These are phyloP conservation scores for Bombus breviceps DNA, from an alignment of 1,140 invertebrate species.

Conservation along the genomic window DNA sequence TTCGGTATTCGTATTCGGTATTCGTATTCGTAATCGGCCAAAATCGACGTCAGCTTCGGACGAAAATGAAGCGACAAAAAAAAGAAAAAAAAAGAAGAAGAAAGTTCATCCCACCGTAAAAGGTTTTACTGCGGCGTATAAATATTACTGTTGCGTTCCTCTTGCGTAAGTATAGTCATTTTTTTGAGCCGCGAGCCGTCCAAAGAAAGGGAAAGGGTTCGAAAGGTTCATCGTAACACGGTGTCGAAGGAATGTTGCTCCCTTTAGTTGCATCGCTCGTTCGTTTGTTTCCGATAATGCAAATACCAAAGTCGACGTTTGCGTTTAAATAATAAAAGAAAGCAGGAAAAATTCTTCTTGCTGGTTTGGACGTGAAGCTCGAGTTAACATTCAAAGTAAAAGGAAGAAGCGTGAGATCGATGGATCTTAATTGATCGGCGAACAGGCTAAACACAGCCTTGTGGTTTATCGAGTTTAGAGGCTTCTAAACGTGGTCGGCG, in stretches of 20 bases:
- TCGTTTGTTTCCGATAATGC: too few species aligned
- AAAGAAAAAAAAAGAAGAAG: conserved; percentile 14
- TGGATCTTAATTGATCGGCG: conserved; percentile 9
- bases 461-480: not conserved
- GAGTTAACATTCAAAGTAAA: not conserved
- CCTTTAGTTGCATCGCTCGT: too few species aligned
- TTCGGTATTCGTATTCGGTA: too few species aligned
- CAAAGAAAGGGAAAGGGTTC: not conserved
- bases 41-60: not conserved
- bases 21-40: not conserved
- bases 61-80: not conserved
- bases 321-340: not conserved
- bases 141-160: not conserved
- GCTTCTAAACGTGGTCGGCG: not conserved
- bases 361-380: not conserved
- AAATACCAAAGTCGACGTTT: not conserved
- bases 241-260: not conserved
- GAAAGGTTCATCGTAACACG: not conserved
- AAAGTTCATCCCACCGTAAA: conserved; percentile 34
- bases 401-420: not conserved
- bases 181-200: not conserved
- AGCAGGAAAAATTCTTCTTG: not conserved
- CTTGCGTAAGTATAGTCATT: not conserved
- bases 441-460: not conserved
- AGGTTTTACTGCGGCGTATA: not conserved